These are phyloP conservation scores for Leptopilina clavipes DNA, from an alignment of 1,140 invertebrate genomes.

Conservation along the genomic window DNA sequence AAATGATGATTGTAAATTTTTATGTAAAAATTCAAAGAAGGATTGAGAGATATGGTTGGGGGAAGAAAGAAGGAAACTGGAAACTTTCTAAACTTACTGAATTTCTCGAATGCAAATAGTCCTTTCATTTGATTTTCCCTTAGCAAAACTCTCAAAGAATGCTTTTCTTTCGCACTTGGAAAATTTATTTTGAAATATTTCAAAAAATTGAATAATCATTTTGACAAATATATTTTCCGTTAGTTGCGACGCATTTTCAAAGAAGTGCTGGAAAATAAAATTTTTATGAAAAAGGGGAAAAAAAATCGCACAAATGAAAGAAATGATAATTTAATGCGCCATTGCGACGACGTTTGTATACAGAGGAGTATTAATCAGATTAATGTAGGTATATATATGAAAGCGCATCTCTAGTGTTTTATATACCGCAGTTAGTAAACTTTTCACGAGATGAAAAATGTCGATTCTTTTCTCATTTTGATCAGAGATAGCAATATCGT, in stretches of 20 bases:
- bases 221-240: too few species aligned
- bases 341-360: too few species aligned
- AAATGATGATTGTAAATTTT: not conserved
- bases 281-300: too few species aligned
- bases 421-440: not conserved
- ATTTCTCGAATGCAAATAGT: constrained; percentile 1
- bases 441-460: constrained; percentile 14
- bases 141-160: not conserved
- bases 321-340: too few species aligned
- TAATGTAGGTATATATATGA: not conserved
- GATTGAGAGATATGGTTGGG: too few species aligned
- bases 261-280: too few species aligned
- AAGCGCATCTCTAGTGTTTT: not conserved
- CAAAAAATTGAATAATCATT: not conserved
- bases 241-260: too few species aligned
- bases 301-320: too few species aligned
- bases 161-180: not conserved
- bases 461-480: constrained; percentile 22
- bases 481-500: constrained; percentile 31
- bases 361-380: not conserved
- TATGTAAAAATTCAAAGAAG: too few species aligned
- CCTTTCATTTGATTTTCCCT: constrained; percentile 5
- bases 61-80: not conserved
- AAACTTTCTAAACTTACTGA: not conserved
- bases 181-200: not conserved